These are phyloP conservation scores for Fissipunctia ypsillon DNA, from an alignment of 2,888 invertebrate genomes.

Conservation along the genomic window DNA sequence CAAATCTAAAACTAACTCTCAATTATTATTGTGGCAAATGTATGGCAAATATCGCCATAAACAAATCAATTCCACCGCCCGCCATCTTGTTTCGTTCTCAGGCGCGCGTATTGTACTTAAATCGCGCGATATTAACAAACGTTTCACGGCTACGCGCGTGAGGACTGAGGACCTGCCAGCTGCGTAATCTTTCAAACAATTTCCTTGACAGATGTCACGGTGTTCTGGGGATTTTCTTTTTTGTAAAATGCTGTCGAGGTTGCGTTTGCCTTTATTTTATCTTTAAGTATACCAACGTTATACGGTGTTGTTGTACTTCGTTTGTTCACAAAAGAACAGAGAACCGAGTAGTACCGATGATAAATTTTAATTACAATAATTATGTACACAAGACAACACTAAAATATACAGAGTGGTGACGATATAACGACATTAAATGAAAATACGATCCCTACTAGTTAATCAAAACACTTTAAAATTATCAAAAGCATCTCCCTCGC, in stretches of 20 bases:
- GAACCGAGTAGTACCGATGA: too few species aligned
- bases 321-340: not conserved
- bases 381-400: too few species aligned
- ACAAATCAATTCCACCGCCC: conserved; percentile 1
- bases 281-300: too few species aligned
- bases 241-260: not conserved
- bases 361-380: too few species aligned
- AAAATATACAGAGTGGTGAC: too few species aligned
- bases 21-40: not conserved
- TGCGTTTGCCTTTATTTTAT: too few species aligned
- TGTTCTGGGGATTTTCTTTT: conserved; percentile 5
- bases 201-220: conserved; percentile 28
- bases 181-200: conserved; percentile 46
- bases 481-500: too few species aligned
- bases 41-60: conserved; percentile 27
- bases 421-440: too few species aligned
- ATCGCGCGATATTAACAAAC: conserved; percentile 29
- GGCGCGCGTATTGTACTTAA: conserved; percentile 28
- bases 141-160: conserved; percentile 3
- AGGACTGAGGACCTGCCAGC: too few species aligned
- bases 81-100: conserved; percentile 39
- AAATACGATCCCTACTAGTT: too few species aligned
- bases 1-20: conserved; percentile 4
- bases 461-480: too few species aligned
- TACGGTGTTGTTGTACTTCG: not conserved